These are phyloP conservation scores for Styela plicata DNA, from an alignment of 23 tunicate species.

Conservation along the genomic window DNA sequence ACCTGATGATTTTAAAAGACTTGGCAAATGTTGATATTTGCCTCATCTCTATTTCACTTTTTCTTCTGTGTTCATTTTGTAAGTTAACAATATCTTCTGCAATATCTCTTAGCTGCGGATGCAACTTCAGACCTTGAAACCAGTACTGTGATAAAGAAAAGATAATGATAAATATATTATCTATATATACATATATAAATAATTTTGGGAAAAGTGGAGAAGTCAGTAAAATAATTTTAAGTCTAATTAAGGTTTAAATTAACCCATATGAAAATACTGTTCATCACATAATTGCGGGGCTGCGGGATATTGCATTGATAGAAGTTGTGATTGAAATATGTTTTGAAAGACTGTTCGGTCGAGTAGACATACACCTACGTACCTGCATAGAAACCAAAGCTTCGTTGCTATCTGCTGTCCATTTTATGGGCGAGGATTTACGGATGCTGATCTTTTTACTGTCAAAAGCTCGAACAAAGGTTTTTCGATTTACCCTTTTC, in stretches of 20 bases:
- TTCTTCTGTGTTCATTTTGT: constrained; percentile 30
- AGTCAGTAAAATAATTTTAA: too few relatives aligned
- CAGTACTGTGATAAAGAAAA: constrained; percentile 35
- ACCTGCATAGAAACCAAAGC: background rate
- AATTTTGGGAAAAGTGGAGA: too few relatives aligned
- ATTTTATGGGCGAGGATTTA: background rate
- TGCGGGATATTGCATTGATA: too few relatives aligned
- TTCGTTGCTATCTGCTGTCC: background rate
- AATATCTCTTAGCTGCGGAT: constrained; percentile 21
- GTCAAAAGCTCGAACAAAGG: background rate
- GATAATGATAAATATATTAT: too few relatives aligned
- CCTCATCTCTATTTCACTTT: constrained; percentile 28
- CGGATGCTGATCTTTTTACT: background rate
- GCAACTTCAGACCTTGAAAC: constrained; percentile 60
- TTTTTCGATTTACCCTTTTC: background rate
- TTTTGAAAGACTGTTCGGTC: too few relatives aligned
- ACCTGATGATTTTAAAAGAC: background rate
- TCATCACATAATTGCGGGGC: too few relatives aligned
- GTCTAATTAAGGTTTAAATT: too few relatives aligned
- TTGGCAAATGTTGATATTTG: background rate
- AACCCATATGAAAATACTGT: too few relatives aligned
- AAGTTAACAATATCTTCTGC: constrained; percentile 71
- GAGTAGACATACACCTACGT: too few relatives aligned
- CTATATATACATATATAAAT: background rate
- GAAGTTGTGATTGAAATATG: too few relatives aligned